Percentiles rank a stretch among this genome's conserved stretches.
Conservation (phyloP, 1,140 invertebrate genomes). For the Mizuhopecten yessoensis region DNA sequence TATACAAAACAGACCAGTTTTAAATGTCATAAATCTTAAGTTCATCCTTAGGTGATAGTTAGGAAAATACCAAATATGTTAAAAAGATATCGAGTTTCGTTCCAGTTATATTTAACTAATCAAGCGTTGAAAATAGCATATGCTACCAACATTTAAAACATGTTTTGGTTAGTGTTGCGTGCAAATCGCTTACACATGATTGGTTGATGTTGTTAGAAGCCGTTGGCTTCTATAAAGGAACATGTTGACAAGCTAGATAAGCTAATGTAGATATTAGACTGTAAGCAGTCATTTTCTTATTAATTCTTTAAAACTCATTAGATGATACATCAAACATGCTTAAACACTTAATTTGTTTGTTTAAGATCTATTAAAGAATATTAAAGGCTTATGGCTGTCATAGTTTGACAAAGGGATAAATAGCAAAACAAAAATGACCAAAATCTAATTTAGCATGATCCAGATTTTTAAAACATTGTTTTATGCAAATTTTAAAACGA, state of each 20-base stretch:
- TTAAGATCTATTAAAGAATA: too few relatives aligned
- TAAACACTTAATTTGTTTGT: background rate
- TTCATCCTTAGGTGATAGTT: conserved; percentile 19
- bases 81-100: conserved; percentile 15
- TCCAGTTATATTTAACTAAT: conserved; percentile 10
- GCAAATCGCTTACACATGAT: conserved; percentile 17
- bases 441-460: too few relatives aligned
- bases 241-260: background rate
- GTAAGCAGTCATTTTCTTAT: background rate
- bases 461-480: too few relatives aligned
- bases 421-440: too few relatives aligned
- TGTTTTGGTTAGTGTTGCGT: background rate
- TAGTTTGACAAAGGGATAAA: too few relatives aligned
- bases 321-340: background rate
- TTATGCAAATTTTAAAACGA: too few relatives aligned
- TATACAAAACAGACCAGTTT: background rate
- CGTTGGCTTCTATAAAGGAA: background rate
- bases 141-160: conserved; percentile 19
- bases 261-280: background rate
- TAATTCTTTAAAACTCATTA: background rate
- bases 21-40: conserved; percentile 9
- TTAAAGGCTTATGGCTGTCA: too few relatives aligned
- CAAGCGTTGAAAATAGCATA: conserved; percentile 25
- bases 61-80: conserved; percentile 29
- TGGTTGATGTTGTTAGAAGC: background rate